phyloP scores from a whole-genome alignment of 2,113 vertebrate species.

The Corythaixoides concolor region DNA sequence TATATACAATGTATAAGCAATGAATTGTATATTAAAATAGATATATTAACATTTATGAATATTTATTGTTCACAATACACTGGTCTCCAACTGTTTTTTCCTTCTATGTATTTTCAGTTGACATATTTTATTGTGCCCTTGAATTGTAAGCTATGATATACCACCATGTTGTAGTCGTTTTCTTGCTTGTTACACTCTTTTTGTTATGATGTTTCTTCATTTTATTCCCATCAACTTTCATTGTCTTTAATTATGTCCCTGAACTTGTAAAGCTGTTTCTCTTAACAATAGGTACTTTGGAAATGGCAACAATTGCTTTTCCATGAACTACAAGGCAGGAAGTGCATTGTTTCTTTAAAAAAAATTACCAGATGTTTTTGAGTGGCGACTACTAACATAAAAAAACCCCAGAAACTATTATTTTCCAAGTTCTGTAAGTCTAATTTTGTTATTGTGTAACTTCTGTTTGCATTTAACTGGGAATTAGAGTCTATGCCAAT shows the following conservation, averaged over 20 bases:
- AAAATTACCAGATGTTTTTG: constrained; percentile 53
- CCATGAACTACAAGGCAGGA: constrained; percentile 51
- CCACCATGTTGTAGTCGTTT: neutral
- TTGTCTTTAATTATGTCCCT: constrained; percentile 65
- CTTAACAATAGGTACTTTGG: constrained; percentile 62
- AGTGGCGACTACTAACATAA: neutral
- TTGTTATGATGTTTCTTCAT: constrained; percentile 46
- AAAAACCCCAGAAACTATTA: neutral
- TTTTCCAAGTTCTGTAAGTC: constrained; percentile 20
- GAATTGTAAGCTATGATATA: neutral
- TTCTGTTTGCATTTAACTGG: constrained; percentile 56
- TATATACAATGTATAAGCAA: neutral
- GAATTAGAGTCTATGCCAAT: neutral
- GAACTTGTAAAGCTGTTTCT: constrained; percentile 58
- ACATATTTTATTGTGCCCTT: neutral
- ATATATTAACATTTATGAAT: neutral
- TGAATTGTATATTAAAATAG: neutral
- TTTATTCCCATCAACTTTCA: constrained; percentile 64
- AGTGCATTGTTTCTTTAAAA: constrained; percentile 58
- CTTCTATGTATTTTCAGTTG: neutral
- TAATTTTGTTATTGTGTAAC: constrained; percentile 23
- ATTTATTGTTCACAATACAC: constrained; percentile 3
- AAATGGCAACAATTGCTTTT: constrained; percentile 46
- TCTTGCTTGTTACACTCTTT: constrained; percentile 42
- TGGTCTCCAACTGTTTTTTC: neutral